A percentile compares a stretch with the other conserved stretches of the same genome.
Evolutionary conservation across 2,888 invertebrate genomes (phyloP).

Genomic region (Rotaria socialis): DNA sequence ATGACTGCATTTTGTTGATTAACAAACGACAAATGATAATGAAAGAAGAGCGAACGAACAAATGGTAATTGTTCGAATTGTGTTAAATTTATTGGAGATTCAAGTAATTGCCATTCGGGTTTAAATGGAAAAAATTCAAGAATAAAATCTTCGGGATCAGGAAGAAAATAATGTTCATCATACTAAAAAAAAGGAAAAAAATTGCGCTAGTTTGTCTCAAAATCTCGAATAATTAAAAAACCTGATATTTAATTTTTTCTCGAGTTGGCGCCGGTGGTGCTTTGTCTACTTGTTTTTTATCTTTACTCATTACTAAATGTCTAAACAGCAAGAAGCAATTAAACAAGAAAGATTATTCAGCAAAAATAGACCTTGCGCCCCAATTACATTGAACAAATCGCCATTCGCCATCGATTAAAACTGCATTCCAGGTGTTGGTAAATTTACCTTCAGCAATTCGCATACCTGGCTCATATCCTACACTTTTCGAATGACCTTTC

Average conservation of each 20-base stretch:
- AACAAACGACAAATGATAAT: slow-evolving; percentile 90
- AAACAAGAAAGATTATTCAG: background rate
- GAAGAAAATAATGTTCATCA: slow-evolving; percentile 97
- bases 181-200: slow-evolving; percentile 62
- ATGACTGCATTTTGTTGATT: slow-evolving; percentile 74
- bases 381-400: slow-evolving; percentile 60
- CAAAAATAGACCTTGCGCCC: slow-evolving; percentile 52
- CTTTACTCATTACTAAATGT: slow-evolving; percentile 59
- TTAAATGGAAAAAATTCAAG: slow-evolving; percentile 97
- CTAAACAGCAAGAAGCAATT: slow-evolving; percentile 44
- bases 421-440: slow-evolving; percentile 60
- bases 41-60: slow-evolving; percentile 86
- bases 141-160: slow-evolving; percentile 96
- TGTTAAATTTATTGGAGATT: slow-evolving; percentile 77
- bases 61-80: slow-evolving; percentile 97
- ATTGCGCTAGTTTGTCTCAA: no score
- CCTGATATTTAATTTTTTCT: slow-evolving; percentile 46
- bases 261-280: slow-evolving; percentile 47
- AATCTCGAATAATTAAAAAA: background rate
- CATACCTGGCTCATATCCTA: slow-evolving; percentile 61
- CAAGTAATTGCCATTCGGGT: slow-evolving; percentile 91
- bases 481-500: slow-evolving; percentile 60
- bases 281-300: slow-evolving; percentile 49
- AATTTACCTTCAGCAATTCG: slow-evolving; percentile 57
- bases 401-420: slow-evolving; percentile 59